Base-by-base conservation (phyloP, 1,140 invertebrate species). In the Platyscapa corneri region DNA sequence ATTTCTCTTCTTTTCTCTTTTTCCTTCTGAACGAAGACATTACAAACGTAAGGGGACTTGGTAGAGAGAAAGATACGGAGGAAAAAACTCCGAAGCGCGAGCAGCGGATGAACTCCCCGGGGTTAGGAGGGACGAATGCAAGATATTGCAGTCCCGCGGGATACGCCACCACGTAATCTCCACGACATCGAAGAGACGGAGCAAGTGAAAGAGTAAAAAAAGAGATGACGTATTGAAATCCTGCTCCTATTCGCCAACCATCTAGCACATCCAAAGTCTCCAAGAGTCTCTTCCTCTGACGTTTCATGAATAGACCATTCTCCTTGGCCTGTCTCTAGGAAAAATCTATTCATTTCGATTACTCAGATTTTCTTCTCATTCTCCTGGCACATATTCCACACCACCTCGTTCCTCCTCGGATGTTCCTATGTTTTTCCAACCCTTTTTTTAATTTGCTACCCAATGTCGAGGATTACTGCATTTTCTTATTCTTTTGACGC, bases 131-230 rank as follows among this genome's bases (percentile, higher is more conserved):
- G 89, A 87, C 88, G 89, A 89, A 91, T 93, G 92, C 92, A 93
- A 93, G 92, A 93, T 93, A 93, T 93, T 93, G 92, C 93, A 93
- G 90, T 91, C 93, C 93, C 93, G 91, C 92, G 93, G 92, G 93
- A 93, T 90, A 91, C 89, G 90, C 88, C 82, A 88, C 89, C 87
- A 91, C 92, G 91, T 92, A 93, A 93, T 93, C 93, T 93, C 93
- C 89, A 91, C 91, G 92, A 91, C 91, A 87, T 85, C 85, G 86
- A 72, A 37, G 86, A 67, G 56, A 53, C 70, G 53, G 64, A 72
- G 56, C 56, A 18, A 78, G 81, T 39, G 72, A n/a, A 39, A 46
- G n/a, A 53, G 42, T 5, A 14, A 53, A 76, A 32, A 65, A 39
- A 46, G 20, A 77, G n/a, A 27, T 60, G 74, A 91, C 90, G 91